phyloP scores from a whole-genome alignment of 2,888 invertebrate species.

The Lottia gigantea region DNA sequence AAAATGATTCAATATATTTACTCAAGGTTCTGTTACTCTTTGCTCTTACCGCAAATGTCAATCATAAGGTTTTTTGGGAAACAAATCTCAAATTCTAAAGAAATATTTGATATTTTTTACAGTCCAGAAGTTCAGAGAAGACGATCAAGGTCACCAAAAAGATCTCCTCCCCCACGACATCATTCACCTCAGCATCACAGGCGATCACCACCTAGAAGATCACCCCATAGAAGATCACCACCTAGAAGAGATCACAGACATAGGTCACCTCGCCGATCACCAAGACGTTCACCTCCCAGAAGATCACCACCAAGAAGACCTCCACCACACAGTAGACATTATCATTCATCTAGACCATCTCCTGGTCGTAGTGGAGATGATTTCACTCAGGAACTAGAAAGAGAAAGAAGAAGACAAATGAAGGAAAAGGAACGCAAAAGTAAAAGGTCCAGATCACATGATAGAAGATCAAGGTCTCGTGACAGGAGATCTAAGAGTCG shows the following conservation, averaged over 20 bases:
- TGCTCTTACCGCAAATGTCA: too few species aligned
- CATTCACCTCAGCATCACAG: too few species aligned
- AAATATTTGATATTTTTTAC: too few species aligned
- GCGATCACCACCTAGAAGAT: neutral
- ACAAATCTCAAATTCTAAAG: too few species aligned
- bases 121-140: too few species aligned
- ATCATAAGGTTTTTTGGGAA: too few species aligned
- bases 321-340: conserved; percentile 25
- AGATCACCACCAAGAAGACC: conserved; percentile 23
- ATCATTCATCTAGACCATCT: conserved; percentile 25
- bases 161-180: too few species aligned
- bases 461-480: conserved; percentile 6
- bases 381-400: conserved; percentile 51
- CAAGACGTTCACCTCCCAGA: conserved; percentile 26
- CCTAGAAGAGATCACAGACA: conserved; percentile 23
- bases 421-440: conserved; percentile 37
- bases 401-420: conserved; percentile 52
- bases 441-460: conserved; percentile 13
- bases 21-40: too few species aligned
- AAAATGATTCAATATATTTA: too few species aligned
- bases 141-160: too few species aligned
- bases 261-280: conserved; percentile 22
- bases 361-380: conserved; percentile 33
- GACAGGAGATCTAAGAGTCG: conserved; percentile 13
- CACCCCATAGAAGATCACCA: conserved; percentile 21